These are phyloP conservation scores for Nibea albiflora DNA, from an alignment of 2,113 vertebrate species.

Conservation along the genomic window DNA sequence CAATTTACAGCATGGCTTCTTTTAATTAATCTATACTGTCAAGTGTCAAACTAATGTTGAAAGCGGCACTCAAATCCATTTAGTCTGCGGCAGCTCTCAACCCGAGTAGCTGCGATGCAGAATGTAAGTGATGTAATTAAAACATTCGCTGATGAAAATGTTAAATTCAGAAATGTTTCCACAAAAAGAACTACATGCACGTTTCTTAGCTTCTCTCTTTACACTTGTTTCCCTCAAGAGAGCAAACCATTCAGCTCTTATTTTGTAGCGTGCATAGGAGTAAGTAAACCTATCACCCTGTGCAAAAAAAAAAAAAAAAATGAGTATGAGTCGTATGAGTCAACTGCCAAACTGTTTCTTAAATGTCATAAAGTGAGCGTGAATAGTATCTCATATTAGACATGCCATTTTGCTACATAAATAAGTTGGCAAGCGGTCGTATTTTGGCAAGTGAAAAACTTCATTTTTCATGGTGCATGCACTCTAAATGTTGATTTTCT, in stretches of 20 bases:
- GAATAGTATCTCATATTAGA: neutral
- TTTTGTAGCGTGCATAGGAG: neutral
- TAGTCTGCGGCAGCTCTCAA: too few species aligned
- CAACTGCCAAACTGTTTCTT: neutral
- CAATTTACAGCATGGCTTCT: conserved; percentile 48
- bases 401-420: neutral
- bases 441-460: neutral
- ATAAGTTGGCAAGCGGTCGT: neutral
- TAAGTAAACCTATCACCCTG: neutral
- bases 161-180: neutral
- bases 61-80: conserved; percentile 9
- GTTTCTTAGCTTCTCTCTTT: neutral
- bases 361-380: neutral
- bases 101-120: neutral
- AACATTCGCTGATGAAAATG: neutral
- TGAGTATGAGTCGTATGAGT: neutral
- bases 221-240: neutral
- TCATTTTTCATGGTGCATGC: neutral
- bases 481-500: neutral
- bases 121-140: neutral
- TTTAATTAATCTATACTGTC: conserved; percentile 58
- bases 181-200: neutral
- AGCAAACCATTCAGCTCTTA: neutral
- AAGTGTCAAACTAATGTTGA: conserved; percentile 37
- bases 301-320: neutral